phyloP scores from a whole-genome alignment of 2,113 vertebrate genomes.

The Oreotragus oreotragus region DNA sequence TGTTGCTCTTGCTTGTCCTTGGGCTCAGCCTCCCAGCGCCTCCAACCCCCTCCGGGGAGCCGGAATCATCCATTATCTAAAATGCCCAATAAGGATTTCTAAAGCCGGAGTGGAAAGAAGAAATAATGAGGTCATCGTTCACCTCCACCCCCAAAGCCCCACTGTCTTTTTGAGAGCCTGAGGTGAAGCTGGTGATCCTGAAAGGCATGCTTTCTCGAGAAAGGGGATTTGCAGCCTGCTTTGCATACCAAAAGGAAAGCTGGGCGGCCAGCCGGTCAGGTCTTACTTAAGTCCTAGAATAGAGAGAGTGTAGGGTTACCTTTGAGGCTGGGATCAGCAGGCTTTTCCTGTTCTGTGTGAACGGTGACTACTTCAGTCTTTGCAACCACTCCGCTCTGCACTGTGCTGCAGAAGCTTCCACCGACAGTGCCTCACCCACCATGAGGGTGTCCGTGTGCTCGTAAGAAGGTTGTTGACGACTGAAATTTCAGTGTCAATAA shows the following conservation, averaged over 20 bases:
- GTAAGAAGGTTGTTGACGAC: fast-evolving
- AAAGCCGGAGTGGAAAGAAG: not conserved
- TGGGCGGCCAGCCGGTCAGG: fast-evolving
- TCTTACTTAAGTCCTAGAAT: not conserved
- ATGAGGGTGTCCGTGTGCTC: fast-evolving
- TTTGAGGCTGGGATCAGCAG: not conserved
- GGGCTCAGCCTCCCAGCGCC: not conserved
- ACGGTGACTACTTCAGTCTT: not conserved
- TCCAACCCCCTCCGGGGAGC: not conserved
- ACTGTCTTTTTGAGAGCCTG: not conserved
- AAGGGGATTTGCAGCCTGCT: not conserved
- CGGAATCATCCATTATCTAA: not conserved
- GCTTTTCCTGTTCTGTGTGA: fast-evolving
- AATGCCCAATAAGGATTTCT: not conserved
- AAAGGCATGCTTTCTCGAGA: not conserved
- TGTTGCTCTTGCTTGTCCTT: not conserved
- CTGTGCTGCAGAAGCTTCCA: fast-evolving
- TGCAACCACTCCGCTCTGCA: fast-evolving
- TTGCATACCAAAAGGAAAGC: not conserved
- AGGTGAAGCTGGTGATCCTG: not conserved
- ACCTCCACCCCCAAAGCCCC: not conserved
- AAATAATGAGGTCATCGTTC: not conserved
- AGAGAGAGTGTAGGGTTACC: not conserved
- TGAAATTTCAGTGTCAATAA: no score
- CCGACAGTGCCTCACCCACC: fast-evolving